Evolutionary conservation across 2,888 invertebrate species (phyloP), one percentile per base, ranked within the genome.

Genomic region (Athetis lepigone): DNA sequence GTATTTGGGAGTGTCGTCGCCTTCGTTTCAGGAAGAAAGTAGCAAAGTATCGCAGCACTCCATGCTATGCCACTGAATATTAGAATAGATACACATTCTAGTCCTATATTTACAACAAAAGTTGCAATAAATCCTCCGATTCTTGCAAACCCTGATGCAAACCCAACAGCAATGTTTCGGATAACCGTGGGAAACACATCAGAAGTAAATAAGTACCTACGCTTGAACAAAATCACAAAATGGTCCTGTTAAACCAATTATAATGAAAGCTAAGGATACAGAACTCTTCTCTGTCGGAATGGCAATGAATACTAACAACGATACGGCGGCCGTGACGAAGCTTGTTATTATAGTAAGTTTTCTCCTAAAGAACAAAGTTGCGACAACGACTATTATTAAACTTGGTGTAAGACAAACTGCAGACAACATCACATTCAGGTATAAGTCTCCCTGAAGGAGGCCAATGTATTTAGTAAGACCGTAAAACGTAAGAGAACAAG

Each of bases 401-500:
- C 89, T 91, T 7, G 93, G 92, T 1, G 83, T 67, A 1, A 90
- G 86, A 36, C 85, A 85, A 2, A 83, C 76, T 6, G 91, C 98
- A 13, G 97, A 97, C 5, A 98, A 88, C 52, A 97, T 96, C 42
- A 98, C 97, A 85, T 98, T 98, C 2, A 97, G 70, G 85, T 98
- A 98, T 54, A 98, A 96, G 82, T 98, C 95, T 3, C 98, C 98
- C 56, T 96, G 96, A 16, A 97, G 92, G 66, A 97, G 96, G 0
- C 97, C 97, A 51, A 97, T 96, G 85, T 97, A 98, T 84, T 98
- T 97, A 21, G 97, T 97, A 39, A 98, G 95, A 0, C 98, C 98
- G 81, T 97, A 98, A 88, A 97, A 97, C 50, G 97, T 97, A 87
- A 98, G 95, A 5, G 98, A 97, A 59, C 97, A 97, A 5, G 97